These are phyloP conservation scores for Notiomystis cincta DNA, from an alignment of 2,113 vertebrate species.

Conservation along the genomic window DNA sequence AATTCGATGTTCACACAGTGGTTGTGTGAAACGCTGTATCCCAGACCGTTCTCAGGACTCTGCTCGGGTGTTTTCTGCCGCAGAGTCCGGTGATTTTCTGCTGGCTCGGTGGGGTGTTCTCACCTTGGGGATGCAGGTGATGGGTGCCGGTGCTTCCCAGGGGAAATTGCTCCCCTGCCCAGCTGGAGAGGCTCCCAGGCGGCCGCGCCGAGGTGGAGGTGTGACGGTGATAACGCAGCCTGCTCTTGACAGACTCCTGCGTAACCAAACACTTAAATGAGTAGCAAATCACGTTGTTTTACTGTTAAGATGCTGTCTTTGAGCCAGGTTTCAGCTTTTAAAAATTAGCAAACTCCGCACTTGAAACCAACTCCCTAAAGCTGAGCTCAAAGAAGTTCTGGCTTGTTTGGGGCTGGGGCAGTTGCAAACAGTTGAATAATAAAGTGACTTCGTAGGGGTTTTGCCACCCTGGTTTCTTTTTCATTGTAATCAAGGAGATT, in stretches of 20 bases:
- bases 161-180: not conserved
- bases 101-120: not conserved
- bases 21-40: not conserved
- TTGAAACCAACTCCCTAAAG: not conserved
- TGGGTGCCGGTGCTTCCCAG: not conserved
- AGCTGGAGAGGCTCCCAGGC: conserved; percentile 29
- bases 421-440: not conserved
- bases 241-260: not conserved
- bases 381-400: not conserved
- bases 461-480: not conserved
- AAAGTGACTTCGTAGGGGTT: not conserved
- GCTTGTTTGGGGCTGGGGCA: not conserved
- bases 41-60: not conserved
- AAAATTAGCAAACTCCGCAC: not conserved
- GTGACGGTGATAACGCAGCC: not conserved
- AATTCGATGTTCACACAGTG: not conserved
- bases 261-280: not conserved
- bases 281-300: not conserved
- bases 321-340: not conserved
- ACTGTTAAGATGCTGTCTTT: not conserved
- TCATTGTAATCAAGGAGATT: not conserved
- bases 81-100: not conserved
- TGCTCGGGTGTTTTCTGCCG: not conserved
- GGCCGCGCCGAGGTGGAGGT: not conserved
- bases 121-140: not conserved